A percentile compares a stretch with the other conserved stretches of the same genome.
These are phyloP conservation scores for Labeo calbasu DNA, from an alignment of 2,797 vertebrate genomes.

Conservation along the genomic window DNA sequence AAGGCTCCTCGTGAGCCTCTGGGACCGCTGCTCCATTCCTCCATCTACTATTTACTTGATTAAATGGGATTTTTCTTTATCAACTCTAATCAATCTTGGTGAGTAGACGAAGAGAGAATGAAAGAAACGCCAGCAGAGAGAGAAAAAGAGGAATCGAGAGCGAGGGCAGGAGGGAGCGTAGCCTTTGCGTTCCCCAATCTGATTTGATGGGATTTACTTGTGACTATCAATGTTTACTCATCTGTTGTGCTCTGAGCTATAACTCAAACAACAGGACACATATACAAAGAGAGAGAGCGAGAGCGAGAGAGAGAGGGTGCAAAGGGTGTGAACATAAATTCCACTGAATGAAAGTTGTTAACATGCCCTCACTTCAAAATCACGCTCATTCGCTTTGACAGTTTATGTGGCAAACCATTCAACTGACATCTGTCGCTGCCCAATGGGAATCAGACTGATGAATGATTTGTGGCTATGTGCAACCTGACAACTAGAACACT, in stretches of 20 bases:
- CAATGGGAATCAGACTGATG: constrained; percentile 17
- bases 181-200: constrained; percentile 63
- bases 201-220: constrained; percentile 72
- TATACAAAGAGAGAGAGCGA: constrained; percentile 39
- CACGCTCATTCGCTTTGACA: constrained; percentile 33
- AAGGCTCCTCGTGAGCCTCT: constrained; percentile 34
- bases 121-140: constrained; percentile 20
- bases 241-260: constrained; percentile 63
- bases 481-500: not conserved
- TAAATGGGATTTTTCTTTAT: constrained; percentile 41
- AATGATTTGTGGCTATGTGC: constrained; percentile 9
- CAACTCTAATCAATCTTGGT: constrained; percentile 45
- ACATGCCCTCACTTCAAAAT: constrained; percentile 24
- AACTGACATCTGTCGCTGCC: constrained; percentile 23
- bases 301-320: not conserved
- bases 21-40: not conserved
- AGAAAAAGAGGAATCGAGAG: constrained; percentile 11
- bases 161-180: constrained; percentile 10
- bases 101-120: constrained; percentile 10
- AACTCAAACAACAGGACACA: constrained; percentile 57
- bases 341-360: constrained; percentile 26
- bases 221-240: constrained; percentile 62
- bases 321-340: constrained; percentile 40
- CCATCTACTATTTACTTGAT: constrained; percentile 33
- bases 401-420: constrained; percentile 37